Conservation (phyloP, 2,113 vertebrate species). For the Azemiops feae region DNA sequence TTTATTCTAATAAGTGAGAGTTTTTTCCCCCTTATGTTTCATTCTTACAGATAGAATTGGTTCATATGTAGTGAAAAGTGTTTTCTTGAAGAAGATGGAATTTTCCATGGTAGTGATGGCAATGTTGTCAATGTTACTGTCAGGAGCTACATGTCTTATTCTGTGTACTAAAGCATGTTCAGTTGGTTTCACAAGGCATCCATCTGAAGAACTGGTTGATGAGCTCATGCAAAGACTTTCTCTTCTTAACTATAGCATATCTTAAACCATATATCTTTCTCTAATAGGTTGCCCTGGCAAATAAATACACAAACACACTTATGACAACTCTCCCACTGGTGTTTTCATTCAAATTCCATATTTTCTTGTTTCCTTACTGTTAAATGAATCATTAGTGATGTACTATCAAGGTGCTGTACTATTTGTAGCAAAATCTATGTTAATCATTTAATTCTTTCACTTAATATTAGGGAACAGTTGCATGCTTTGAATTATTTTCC, state of each 20-base stretch:
- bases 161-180: neutral
- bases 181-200: neutral
- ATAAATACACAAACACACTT: neutral
- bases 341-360: too few species aligned
- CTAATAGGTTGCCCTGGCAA: neutral
- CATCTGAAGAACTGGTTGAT: neutral
- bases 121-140: neutral
- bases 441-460: too few species aligned
- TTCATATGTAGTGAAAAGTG: neutral
- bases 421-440: too few species aligned
- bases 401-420: too few species aligned
- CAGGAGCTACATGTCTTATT: neutral
- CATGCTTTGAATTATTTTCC: too few species aligned
- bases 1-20: neutral
- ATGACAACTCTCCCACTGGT: neutral
- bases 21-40: neutral
- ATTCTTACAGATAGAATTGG: neutral
- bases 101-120: neutral
- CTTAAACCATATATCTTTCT: neutral
- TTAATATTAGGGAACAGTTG: too few species aligned
- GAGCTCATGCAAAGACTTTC: neutral
- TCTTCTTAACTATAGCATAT: neutral
- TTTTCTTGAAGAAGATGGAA: neutral
- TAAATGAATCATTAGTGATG: too few species aligned
- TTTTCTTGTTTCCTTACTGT: too few species aligned